Conservation (phyloP, 23 tunicate species). For the Oikopleura dioica region DNA sequence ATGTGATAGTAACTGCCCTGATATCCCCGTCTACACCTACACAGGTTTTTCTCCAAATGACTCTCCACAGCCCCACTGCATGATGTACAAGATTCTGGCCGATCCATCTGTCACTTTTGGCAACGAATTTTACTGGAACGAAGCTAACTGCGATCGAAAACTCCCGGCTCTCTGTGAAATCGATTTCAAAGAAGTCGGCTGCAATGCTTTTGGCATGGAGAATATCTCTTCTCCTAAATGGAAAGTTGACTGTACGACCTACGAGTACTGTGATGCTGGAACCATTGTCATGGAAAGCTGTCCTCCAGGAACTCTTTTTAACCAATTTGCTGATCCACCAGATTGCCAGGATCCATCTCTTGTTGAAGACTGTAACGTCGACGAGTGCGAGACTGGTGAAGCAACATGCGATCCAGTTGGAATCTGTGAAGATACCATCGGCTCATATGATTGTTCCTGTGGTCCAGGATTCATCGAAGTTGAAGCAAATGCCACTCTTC, state of each 20-base stretch:
- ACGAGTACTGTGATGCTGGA: background rate
- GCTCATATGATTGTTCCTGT: too few species aligned
- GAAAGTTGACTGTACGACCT: background rate
- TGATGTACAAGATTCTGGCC: too few species aligned
- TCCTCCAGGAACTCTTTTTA: background rate
- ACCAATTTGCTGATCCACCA: background rate
- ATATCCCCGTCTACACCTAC: background rate
- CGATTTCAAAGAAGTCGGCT: constrained; percentile 7
- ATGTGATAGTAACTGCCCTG: background rate
- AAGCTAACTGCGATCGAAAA: constrained; percentile 4
- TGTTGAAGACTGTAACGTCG: background rate
- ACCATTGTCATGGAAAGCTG: background rate
- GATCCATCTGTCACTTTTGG: too few species aligned
- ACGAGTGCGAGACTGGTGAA: background rate
- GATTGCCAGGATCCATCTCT: background rate
- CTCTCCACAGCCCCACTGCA: background rate
- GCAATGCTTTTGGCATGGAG: background rate
- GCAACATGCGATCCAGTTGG: too few species aligned
- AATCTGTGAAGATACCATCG: too few species aligned
- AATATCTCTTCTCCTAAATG: background rate
- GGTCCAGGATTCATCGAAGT: too few species aligned
- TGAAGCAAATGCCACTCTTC: too few species aligned
- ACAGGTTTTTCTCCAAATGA: background rate
- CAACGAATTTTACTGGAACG: constrained; percentile 3
- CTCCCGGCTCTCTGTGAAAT: background rate